Percentiles rank a stretch among this genome's conserved stretches.
These are phyloP conservation scores for Pachyramphus minor DNA, from an alignment of 2,113 vertebrate species.

Conservation along the genomic window DNA sequence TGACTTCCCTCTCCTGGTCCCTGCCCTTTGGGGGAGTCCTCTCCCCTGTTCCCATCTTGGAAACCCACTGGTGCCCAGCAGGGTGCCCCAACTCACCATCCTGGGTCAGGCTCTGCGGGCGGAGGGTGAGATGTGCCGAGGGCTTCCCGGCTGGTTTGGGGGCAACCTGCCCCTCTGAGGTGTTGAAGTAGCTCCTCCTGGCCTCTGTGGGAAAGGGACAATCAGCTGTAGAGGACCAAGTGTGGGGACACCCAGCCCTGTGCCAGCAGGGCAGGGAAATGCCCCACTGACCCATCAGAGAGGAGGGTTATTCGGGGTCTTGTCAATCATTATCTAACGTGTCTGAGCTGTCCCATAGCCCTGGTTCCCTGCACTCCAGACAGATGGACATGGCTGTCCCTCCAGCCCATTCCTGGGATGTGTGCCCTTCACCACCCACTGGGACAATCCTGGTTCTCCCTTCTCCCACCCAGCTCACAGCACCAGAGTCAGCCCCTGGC, in stretches of 20 bases:
- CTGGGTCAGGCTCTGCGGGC: not conserved
- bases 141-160: not conserved
- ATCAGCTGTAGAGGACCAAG: not conserved
- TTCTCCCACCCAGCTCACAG: not conserved
- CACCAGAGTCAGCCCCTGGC: accelerated
- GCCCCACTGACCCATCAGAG: not conserved
- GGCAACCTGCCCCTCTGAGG: not conserved
- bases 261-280: not conserved
- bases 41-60: not conserved
- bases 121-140: constrained; percentile 61
- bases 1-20: not conserved
- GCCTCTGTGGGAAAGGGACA: not conserved
- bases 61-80: accelerated
- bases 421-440: not conserved
- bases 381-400: accelerated
- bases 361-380: accelerated
- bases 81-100: constrained; percentile 3
- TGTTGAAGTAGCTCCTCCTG: not conserved
- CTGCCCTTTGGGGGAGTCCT: not conserved
- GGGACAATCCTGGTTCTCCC: not conserved
- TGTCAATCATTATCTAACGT: not conserved
- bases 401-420: accelerated
- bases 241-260: accelerated
- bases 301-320: not conserved
- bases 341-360: not conserved